Conservation (phyloP, 2,113 vertebrate species). For the Origma solitaria region DNA sequence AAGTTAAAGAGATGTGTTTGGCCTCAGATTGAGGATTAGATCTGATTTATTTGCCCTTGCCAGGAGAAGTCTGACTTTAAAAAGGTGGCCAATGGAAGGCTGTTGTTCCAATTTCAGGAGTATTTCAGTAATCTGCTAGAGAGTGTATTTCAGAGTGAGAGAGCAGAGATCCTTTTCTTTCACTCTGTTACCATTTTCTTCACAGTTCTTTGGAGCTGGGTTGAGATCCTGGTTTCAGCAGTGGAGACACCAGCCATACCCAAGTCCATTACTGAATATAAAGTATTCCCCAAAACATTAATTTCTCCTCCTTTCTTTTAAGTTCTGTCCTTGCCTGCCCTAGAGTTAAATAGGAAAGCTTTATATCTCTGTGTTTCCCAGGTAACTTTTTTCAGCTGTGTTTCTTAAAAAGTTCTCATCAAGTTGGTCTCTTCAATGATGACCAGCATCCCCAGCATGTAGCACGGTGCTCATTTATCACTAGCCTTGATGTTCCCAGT, state of each 20-base stretch:
- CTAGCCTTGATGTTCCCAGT: background rate
- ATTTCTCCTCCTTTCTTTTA: background rate
- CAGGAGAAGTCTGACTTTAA: background rate
- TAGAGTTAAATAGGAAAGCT: background rate
- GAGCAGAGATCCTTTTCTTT: background rate
- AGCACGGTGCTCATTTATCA: background rate
- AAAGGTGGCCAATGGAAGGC: background rate
- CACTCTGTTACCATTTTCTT: background rate
- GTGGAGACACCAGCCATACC: background rate
- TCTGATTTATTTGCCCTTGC: background rate
- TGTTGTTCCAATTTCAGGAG: background rate
- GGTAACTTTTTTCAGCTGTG: background rate
- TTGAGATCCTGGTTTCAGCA: background rate
- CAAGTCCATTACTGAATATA: background rate
- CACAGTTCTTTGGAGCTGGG: background rate
- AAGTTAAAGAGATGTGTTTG: background rate
- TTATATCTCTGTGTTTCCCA: background rate
- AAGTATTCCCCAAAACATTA: background rate
- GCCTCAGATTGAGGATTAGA: background rate
- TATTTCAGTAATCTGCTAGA: background rate
- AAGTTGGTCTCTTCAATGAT: background rate
- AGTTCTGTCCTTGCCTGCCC: background rate
- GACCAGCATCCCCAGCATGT: accelerated
- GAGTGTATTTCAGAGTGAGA: background rate
- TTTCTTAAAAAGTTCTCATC: background rate